Conservation (phyloP, 2,888 invertebrate species). For the Bembecia ichneumoniformis region DNA sequence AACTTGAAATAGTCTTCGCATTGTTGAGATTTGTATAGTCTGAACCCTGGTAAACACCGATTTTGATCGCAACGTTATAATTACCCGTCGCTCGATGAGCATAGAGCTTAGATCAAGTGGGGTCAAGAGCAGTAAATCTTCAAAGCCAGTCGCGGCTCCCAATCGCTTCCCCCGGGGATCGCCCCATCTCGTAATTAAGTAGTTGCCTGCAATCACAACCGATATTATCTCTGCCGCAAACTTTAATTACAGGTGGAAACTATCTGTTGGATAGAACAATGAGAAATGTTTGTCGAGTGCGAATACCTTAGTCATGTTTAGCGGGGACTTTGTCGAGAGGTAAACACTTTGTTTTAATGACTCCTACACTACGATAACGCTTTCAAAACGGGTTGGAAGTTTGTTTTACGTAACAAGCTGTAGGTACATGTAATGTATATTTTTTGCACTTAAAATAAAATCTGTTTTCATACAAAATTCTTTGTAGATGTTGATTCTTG, state of each 20-base stretch:
- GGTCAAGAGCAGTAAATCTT: constrained; percentile 57
- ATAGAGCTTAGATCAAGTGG: constrained; percentile 26
- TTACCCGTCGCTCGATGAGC: constrained; percentile 22
- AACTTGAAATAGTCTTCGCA: too few species aligned
- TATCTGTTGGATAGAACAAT: constrained; percentile 26
- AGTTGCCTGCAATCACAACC: constrained; percentile 44
- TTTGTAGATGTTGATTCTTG: too few species aligned
- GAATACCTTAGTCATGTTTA: constrained; percentile 16
- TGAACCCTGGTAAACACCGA: constrained; percentile 17
- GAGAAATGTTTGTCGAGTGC: constrained; percentile 15
- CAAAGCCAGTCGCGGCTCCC: constrained; percentile 20
- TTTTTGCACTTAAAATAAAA: too few species aligned
- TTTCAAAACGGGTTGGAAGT: not conserved
- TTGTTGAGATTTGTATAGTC: too few species aligned
- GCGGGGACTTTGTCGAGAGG: constrained; percentile 15
- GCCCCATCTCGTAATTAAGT: constrained; percentile 45
- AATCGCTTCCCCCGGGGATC: constrained; percentile 29
- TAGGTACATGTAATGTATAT: too few species aligned
- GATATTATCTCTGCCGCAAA: constrained; percentile 45
- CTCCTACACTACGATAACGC: constrained; percentile 2
- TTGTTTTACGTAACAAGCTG: not conserved
- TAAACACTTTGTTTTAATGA: constrained; percentile 21
- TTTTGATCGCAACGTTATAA: constrained; percentile 14
- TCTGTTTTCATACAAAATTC: too few species aligned
- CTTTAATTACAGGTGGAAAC: constrained; percentile 40